Evolutionary conservation across 2,797 vertebrate species (phyloP), one percentile per base, ranked within the genome.

Genomic region (Eulemur mongoz): DNA sequence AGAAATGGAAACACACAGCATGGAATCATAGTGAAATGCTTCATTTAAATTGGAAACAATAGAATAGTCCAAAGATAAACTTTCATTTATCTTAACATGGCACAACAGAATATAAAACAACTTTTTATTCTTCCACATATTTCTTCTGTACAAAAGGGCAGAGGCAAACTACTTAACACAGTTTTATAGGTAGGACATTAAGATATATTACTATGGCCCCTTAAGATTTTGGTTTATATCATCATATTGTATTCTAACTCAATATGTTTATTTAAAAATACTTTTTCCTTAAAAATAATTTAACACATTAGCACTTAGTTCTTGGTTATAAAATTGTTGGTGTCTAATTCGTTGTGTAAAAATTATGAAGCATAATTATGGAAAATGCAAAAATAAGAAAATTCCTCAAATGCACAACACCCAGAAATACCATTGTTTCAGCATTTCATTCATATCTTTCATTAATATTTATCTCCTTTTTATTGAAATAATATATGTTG

Each of bases 31-130:
- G 5, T 52, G 23, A 96, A 97, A 92, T 2, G 59, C 1, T 86
- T 90, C 45, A 27, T 96, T 97, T 94, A 84, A 97, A 80, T 18
- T 81, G 50, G 2, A 89, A 94, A 95, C 79, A 4, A 95, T 54
- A 63, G 72, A 96, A 48, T 84, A 93, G 2, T 32, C 78, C 73
- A 85, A 63, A 93, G 67, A 13, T 30, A 35, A 88, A 83, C 30
- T 81, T 85, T 32, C 38, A 95, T 67, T n/a, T 54, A 76, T 73
- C 92, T 27, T 97, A 27, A 50, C 18, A 23, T 48, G 94, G 84
- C 6, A 54, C n/a, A 57, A 75, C 91, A 76, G 23, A 25, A 59
- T 57, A 70, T 65, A 80, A 22, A 81, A 35, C 15, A 40, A n/a
- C 38, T 10, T 82, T 11, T 17, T 43, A 65, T 72, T 81, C 17